Conservation (phyloP, 37 sponge, comb jelly and placozoan genomes). For the Spongilla lacustris region DNA sequence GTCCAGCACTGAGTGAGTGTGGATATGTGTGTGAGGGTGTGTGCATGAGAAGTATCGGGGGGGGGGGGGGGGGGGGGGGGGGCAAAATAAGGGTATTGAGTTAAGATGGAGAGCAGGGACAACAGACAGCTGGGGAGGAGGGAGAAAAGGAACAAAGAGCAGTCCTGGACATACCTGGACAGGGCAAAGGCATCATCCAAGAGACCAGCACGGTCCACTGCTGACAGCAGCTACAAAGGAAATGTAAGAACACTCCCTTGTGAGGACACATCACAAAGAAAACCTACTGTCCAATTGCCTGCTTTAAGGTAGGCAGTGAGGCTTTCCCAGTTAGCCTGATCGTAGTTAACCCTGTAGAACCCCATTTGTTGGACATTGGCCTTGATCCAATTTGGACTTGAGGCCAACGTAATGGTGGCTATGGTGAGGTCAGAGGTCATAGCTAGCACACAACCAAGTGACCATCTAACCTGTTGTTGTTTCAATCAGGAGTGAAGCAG, state of each 20-base stretch:
- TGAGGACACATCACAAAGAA: too few species aligned
- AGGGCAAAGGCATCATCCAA: conserved; percentile 87
- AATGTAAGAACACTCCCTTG: background rate
- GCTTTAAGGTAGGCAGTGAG: conserved; percentile 45
- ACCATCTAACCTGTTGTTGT: too few species aligned
- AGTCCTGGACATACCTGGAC: conserved; percentile 27
- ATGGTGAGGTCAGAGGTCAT: background rate
- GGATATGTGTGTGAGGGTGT: too few species aligned
- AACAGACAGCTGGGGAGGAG: too few species aligned
- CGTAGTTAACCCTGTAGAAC: conserved; percentile 90
- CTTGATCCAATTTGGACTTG: conserved; percentile 66
- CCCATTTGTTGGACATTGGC: conserved; percentile 70
- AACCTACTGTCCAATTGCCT: conserved; percentile 2
- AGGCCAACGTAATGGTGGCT: background rate
- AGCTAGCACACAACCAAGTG: background rate
- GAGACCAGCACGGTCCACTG: conserved; percentile 78
- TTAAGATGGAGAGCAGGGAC: too few species aligned
- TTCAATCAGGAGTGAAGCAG: background rate
- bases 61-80: background rate
- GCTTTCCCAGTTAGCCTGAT: conserved; percentile 53
- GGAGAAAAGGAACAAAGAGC: background rate
- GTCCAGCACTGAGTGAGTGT: conserved; percentile 54
- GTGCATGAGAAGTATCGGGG: background rate
- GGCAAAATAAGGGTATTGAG: too few species aligned
- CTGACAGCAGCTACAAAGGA: conserved; percentile 35